Base-by-base conservation (phyloP, 2,888 invertebrate genomes). In the Dastarcus helophoroides region DNA sequence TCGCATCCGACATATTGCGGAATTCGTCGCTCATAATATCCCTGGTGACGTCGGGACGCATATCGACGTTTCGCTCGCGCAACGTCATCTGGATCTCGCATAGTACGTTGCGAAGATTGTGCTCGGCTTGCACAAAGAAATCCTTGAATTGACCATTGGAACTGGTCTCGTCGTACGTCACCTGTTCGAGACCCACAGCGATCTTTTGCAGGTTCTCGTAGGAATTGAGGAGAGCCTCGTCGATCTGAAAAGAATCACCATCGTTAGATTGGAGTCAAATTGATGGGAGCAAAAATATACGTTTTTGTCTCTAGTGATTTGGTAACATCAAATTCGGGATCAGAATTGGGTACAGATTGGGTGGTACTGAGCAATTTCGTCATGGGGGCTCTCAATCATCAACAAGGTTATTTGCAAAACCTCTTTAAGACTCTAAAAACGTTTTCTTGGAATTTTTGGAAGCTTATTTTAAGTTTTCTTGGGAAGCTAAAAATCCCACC, bases 141-240 rank as follows among this genome's bases (percentile, higher is more conserved):
- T 60, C 53, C 37, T 56, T 47, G 48, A 69, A 69, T 12, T 51
- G 46, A 22, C 47, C 63, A 11, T 59, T 59, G 29, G 66, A 47
- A 25, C 71, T 65, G 12, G 71, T 64, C 40, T 71, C 68, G 43
- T 77, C 75, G 57, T 65, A 61, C 19, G 68, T 64, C 27, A 80
- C 68, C 46, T 75, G 73, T 47, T 81, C 72, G 34, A 82, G 52
- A 14, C 75, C 78, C 4, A 80, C 79, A 2, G 79, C 79, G 37
- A 76, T 67, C 62, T 69, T 72, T 58, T 83, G 81, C 54, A 83
- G 62, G 41, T 70, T 71, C 47, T 72, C 69, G 60, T 76, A 80
- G 51, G 75, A 67, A 32, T 69, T 62, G 29, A 73, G 64, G 44
- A 81, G 58, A 8, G 62, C 57, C 11, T 56, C 53, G 31, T 68